A percentile compares a stretch with the other conserved stretches of the same genome.
Conservation (phyloP, 2,797 vertebrate species). For the Balearica regulorum region DNA sequence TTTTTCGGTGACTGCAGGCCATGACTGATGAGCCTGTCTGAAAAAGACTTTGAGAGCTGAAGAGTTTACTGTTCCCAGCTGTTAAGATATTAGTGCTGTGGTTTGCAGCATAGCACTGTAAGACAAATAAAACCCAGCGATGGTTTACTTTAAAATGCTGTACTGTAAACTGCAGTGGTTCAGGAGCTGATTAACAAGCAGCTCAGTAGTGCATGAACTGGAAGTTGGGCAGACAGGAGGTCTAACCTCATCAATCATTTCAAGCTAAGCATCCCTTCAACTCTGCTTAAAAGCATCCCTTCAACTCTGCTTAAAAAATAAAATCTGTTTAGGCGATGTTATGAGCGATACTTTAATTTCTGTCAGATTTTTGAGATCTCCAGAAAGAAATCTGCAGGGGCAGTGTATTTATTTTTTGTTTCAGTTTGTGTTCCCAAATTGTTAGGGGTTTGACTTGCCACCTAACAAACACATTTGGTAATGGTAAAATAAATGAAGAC, state of each 20-base stretch:
- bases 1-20: neutral
- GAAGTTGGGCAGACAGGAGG: neutral
- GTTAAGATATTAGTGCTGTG: neutral
- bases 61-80: neutral
- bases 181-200: conserved; percentile 11
- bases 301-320: neutral
- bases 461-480: neutral
- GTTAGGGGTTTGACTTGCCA: neutral
- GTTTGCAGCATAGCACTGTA: neutral
- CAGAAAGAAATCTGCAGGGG: neutral
- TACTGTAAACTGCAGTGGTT: neutral
- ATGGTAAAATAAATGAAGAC: neutral
- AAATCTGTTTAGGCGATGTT: neutral
- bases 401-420: neutral
- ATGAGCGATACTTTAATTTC: neutral
- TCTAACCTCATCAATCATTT: neutral
- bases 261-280: neutral
- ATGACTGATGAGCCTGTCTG: neutral
- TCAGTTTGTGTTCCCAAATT: neutral
- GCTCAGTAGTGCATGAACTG: neutral
- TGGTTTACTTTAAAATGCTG: conserved; percentile 15
- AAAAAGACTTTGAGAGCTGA: neutral
- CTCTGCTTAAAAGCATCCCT: neutral
- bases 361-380: neutral
- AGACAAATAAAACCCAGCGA: neutral